Conservation (phyloP, 2,797 vertebrate species). For the Mormyrus hasselquistii region DNA sequence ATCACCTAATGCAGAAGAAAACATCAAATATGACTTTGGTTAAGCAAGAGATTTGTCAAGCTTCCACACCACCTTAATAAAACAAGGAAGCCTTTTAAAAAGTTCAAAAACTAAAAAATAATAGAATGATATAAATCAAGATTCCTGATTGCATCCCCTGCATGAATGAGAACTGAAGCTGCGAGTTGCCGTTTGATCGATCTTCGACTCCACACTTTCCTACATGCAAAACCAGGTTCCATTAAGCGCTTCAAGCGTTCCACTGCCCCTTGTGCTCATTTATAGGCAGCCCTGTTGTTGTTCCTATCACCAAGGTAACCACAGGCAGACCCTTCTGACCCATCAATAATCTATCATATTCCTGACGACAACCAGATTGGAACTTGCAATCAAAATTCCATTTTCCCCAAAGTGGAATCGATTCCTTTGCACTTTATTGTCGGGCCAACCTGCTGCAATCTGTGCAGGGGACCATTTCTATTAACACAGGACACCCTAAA, state of each 20-base stretch:
- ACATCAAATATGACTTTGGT: not conserved
- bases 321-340: not conserved
- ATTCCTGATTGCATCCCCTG: not conserved
- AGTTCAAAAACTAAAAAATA: not conserved
- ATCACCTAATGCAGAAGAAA: not conserved
- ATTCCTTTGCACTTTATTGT: not conserved
- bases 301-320: not conserved
- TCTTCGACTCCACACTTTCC: not conserved
- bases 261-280: not conserved
- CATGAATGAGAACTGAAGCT: not conserved
- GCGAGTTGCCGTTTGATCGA: not conserved
- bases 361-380: constrained; percentile 1
- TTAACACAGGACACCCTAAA: not conserved
- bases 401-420: not conserved
- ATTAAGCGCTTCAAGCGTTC: not conserved
- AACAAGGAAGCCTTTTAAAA: not conserved
- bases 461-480: not conserved
- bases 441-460: not conserved
- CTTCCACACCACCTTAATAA: not conserved
- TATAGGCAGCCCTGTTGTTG: not conserved
- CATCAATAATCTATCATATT: not conserved
- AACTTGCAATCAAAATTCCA: not conserved
- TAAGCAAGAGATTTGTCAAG: not conserved
- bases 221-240: not conserved
- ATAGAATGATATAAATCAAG: not conserved